Evolutionary conservation across 2,888 invertebrate species (phyloP), one percentile per base, ranked within the genome.

Genomic region (Oscheius sp.): DNA sequence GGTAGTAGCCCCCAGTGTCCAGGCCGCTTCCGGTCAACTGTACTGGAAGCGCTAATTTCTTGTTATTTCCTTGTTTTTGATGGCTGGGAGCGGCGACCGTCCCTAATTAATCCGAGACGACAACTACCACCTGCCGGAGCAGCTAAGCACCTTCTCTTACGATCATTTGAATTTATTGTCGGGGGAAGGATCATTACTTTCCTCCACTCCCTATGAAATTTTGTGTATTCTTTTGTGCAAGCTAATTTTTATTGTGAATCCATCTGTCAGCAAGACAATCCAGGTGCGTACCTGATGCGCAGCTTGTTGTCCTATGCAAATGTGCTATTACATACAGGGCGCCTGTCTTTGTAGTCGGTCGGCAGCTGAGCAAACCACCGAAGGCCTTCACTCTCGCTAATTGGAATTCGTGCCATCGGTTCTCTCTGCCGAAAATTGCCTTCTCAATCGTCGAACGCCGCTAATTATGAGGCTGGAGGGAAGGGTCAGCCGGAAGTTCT

Each of bases 281-380:
- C n/a, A n/a, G n/a, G n/a, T n/a, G n/a, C n/a, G n/a, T n/a, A n/a
- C n/a, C n/a, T n/a, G n/a, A 34, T 55, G 55, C 33, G 17, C 20
- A 17, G 25, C 29, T 27, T 61, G 61, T 61, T 61, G 61, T 61
- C 61, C 61, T 61, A 61, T 61, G 61, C 61, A 45, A 61, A 61
- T 61, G 57, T 42, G 29, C 42, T 61, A 34, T 55, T 55, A 55
- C 55, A 61, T n/a, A n/a, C n/a, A n/a, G n/a, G n/a, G 45, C 33
- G 34, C 55, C 33, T 29, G 45, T 27, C 61, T 61, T 61, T 61
- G 61, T 61, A 61, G 45, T 45, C 42, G 15, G 23, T 31, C 27
- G 61, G 29, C 61, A 61, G 61, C 61, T 61, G 61, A 61, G 61
- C 25, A 61, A 61, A 61, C 61, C 61, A 27, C 27, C 31, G 55